Base-by-base conservation (phyloP, 1,140 invertebrate genomes). In the Leguminivora glycinivorella region DNA sequence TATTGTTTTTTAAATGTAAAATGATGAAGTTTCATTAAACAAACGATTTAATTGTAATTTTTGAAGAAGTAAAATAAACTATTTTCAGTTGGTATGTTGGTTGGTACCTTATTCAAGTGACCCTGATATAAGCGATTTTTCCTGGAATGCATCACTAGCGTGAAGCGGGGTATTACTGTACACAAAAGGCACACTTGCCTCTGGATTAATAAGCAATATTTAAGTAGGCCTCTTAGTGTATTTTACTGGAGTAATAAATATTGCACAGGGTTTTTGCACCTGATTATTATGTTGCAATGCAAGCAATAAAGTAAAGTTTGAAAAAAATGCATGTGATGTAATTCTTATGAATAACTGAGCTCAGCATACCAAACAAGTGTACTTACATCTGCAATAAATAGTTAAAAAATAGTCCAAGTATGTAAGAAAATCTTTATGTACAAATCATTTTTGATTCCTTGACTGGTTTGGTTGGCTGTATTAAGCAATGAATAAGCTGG, bases 321-420 rank as follows among this genome's bases (percentile, higher is more conserved):
- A 22, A 9, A 63, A 29, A 63, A 31, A 34, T 17, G 25, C 58
- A 29, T 63, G 25, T 29, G 26, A 63, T 63, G 25, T 34, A n/a
- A 34, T 17, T 14, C 26, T 63, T 31, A 63, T 63, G 14, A 63
- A 63, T 63, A 63, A 26, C 24, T 60, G 56, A 26, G 19, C n/a
- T 29, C 58, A 63, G 26, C 25, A 63, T 29, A 29, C 14, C 58
- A 63, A 63, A 63, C 58, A 63, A 63, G 58, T 63, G 58, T 63
- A 63, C 58, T 63, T 63, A 63, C 58, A 63, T 63, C 26, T 63
- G 58, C 58, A 63, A 29, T 63, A 63, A 63, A 63, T 63, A 63
- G 25, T 17, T 63, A 31, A 63, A 24, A 63, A 63, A 63, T 60
- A 29, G 25, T 29, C 58, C 58, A 63, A 63, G 58, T 63, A 29